These are phyloP conservation scores for Cariama cristata DNA, from an alignment of 2,113 vertebrate genomes.

Conservation along the genomic window DNA sequence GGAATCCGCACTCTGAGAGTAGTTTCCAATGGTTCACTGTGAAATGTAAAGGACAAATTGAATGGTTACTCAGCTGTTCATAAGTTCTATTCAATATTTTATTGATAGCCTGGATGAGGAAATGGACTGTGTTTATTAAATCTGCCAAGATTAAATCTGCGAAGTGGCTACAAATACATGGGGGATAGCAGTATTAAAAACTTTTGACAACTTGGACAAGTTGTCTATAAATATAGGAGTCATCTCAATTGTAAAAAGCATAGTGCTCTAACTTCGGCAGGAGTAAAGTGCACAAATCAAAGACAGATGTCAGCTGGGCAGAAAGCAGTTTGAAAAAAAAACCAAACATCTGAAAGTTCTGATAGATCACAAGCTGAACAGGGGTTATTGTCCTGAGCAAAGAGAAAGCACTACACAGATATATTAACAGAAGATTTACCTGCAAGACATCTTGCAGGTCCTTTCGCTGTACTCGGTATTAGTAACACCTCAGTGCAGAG, in stretches of 20 bases:
- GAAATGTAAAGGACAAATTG: conserved; percentile 34
- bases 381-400: not conserved
- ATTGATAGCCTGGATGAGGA: conserved; percentile 51
- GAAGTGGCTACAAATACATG: not conserved
- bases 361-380: not conserved
- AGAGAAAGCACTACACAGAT: not conserved
- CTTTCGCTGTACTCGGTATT: not conserved
- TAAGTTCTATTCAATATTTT: conserved; percentile 58
- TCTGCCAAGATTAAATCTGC: conserved; percentile 57
- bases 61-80: conserved; percentile 38
- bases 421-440: not conserved
- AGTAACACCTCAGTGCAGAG: not conserved
- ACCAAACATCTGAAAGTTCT: not conserved
- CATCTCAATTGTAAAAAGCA: not conserved
- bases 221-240: conserved; percentile 25
- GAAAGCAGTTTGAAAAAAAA: not conserved
- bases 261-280: not conserved
- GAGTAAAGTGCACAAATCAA: not conserved
- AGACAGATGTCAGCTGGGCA: not conserved
- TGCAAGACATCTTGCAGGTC: not conserved
- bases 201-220: conserved; percentile 53
- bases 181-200: conserved; percentile 26
- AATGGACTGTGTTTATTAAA: conserved; percentile 62
- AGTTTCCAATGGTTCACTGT: not conserved
- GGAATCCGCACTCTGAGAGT: not conserved